Conservation (phyloP, 2,888 invertebrate species). For the Endotricha flammealis region DNA sequence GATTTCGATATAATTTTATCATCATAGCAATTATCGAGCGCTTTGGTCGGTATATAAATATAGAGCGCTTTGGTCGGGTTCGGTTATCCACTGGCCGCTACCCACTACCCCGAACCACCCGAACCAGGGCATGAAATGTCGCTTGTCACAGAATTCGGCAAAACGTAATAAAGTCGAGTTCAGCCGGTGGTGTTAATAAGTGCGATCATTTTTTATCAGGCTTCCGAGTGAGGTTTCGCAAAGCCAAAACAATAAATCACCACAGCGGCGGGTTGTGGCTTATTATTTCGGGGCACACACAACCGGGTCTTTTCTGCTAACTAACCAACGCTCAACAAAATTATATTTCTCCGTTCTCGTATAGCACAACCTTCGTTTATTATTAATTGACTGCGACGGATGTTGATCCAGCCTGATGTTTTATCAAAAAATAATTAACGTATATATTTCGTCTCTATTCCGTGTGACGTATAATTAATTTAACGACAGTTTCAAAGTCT, state of each 20-base stretch:
- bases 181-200: slow-evolving; percentile 66
- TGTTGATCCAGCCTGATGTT: slow-evolving; percentile 43
- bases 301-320: slow-evolving; percentile 54
- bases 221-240: slow-evolving; percentile 67
- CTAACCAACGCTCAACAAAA: slow-evolving; percentile 55
- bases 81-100: no score
- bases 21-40: no score
- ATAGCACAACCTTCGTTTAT: slow-evolving; percentile 41
- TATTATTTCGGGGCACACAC: slow-evolving; percentile 66
- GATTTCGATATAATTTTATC: no score
- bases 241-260: slow-evolving; percentile 74
- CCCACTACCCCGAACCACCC: no score
- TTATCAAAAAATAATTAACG: slow-evolving; percentile 42
- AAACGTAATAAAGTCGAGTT: slow-evolving; percentile 58
- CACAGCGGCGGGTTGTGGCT: slow-evolving; percentile 54
- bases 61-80: no score
- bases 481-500: no score
- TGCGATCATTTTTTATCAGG: slow-evolving; percentile 71
- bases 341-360: slow-evolving; percentile 47
- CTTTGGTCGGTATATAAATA: no score
- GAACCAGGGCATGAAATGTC: not conserved
- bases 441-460: slow-evolving; percentile 7
- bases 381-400: slow-evolving; percentile 60
- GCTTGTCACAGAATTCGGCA: slow-evolving; percentile 28
- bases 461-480: no score